These are phyloP conservation scores for Gallinago undulata DNA, from an alignment of 2,113 vertebrate genomes.

Conservation along the genomic window DNA sequence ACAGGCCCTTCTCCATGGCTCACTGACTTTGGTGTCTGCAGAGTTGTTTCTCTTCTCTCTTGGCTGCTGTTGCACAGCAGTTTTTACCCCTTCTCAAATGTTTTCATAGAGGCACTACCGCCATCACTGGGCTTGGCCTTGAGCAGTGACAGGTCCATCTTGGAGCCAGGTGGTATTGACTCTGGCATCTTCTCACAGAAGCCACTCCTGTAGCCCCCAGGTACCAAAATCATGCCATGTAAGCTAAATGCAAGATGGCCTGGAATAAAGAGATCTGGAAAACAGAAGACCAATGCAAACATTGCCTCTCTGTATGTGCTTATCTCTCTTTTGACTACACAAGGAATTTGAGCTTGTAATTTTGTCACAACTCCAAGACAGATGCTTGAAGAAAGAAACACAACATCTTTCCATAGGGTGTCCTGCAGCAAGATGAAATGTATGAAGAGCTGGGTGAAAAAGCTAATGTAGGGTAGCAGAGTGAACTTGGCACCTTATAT, in stretches of 20 bases:
- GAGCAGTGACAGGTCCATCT: fast-evolving
- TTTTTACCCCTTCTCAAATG: neutral
- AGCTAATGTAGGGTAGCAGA: neutral
- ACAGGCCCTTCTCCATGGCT: too few species aligned
- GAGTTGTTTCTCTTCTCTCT: neutral
- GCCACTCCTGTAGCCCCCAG: neutral
- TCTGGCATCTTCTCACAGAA: neutral
- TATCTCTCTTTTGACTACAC: neutral
- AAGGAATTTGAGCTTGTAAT: neutral
- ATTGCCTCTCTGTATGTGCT: neutral
- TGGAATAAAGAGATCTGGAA: neutral
- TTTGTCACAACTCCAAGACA: neutral
- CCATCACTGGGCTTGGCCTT: fast-evolving
- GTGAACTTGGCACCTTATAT: neutral
- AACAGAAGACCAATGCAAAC: neutral
- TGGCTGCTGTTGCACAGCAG: neutral
- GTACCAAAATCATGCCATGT: neutral
- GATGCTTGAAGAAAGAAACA: neutral
- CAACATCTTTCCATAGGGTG: neutral
- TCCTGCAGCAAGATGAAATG: neutral
- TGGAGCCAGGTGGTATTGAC: neutral
- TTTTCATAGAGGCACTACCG: neutral
- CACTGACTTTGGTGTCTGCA: neutral
- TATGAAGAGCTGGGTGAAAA: neutral
- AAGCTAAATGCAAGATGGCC: neutral